Conservation (phyloP, 2,113 vertebrate genomes). For the Octodon degus region DNA sequence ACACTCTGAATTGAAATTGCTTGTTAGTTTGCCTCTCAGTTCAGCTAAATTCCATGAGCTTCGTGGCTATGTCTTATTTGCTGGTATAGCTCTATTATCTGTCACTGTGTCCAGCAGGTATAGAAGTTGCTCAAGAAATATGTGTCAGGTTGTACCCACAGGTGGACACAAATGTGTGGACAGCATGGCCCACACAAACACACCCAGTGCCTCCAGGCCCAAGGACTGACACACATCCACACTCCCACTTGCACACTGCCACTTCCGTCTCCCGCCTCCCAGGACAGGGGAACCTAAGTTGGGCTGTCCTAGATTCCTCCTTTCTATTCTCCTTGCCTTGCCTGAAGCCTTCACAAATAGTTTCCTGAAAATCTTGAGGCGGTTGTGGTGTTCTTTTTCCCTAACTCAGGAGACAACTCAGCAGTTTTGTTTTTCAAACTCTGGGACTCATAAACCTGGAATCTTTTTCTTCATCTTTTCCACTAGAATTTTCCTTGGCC, state of each 20-base stretch:
- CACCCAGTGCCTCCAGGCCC: no score
- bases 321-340: neutral
- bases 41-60: neutral
- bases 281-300: neutral
- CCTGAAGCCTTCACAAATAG: slow-evolving; percentile 54
- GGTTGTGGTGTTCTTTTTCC: slow-evolving; percentile 56
- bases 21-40: neutral
- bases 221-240: fast-evolving
- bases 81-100: neutral
- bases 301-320: neutral
- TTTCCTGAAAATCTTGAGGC: slow-evolving; percentile 73
- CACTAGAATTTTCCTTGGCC: slow-evolving; percentile 63
- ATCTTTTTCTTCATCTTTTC: slow-evolving; percentile 65
- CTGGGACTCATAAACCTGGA: slow-evolving; percentile 76
- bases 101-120: neutral
- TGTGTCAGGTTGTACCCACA: neutral
- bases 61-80: neutral
- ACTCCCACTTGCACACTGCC: fast-evolving
- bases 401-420: slow-evolving; percentile 73
- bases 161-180: neutral
- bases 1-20: neutral
- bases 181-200: neutral
- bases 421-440: slow-evolving; percentile 80
- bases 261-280: neutral
- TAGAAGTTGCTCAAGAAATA: neutral